Evolutionary conservation across 2,888 invertebrate species (phyloP), one percentile per base, ranked within the genome.

Genomic region (Pelosia muscerda): DNA sequence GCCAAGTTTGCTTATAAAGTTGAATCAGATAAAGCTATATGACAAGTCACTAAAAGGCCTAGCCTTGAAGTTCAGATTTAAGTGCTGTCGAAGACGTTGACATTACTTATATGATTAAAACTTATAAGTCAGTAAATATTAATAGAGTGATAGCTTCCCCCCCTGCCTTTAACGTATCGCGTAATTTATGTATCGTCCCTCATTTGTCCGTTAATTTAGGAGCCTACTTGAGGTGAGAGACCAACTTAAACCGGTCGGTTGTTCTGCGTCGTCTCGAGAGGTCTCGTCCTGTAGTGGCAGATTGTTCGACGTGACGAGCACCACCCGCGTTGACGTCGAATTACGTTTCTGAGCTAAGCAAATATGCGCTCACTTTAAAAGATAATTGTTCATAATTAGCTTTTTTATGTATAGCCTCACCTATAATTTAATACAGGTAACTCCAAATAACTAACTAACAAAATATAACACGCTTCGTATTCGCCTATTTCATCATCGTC

Each of bases 251-350:
- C 68, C 90, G 90, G 92, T 78, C 72, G 77, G 62, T 72, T 70
- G 66, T 56, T 72, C 66, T 68, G 68, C 68, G 73, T 73, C 73
- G 74, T 79, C 73, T 86, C 73, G 77, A 85, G 86, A 82, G 82
- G 77, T 81, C 83, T 78, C 81, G 83, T 86, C 85, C 84, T 82
- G 84, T 84, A 85, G 81, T 82, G 82, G 83, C 82, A 78, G 84
- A 85, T 83, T 84, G 83, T 84, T 85, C 83, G 85, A 82, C 72
- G 69, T 86, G 86, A 85, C 84, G 75, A 65, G 79, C 81, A 84
- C 88, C 90, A 86, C 89, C 84, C 84, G 82, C 85, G 82, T 84
- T 34, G 78, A 75, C 71, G 72, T 68, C 76, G 65, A 65, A 60
- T 64, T 65, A 54, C 26, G 34, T 69, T 69, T 75, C 58, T 56